Conservation (phyloP, 2,113 vertebrate genomes). For the Ellobius talpinus region DNA sequence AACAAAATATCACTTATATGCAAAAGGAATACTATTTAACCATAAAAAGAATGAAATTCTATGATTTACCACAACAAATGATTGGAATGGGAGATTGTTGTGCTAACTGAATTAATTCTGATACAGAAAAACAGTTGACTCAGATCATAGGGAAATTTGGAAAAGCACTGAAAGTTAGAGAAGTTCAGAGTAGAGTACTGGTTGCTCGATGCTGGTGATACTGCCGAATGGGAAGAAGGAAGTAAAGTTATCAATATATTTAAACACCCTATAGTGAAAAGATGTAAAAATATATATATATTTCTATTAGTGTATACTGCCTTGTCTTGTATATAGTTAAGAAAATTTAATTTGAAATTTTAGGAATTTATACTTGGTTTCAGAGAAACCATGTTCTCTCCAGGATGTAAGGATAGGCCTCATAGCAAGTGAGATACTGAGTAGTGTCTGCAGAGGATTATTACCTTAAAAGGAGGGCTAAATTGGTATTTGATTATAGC, state of each 20-base stretch:
- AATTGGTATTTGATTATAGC: not conserved
- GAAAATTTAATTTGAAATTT: not conserved
- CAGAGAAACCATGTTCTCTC: not conserved
- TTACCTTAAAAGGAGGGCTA: not conserved
- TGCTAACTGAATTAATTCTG: not conserved
- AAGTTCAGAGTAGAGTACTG: not conserved
- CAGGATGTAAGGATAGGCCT: not conserved
- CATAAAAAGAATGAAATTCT: not conserved
- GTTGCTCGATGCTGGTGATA: not conserved
- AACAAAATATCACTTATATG: not conserved
- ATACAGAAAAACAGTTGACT: not conserved
- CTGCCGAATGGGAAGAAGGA: not conserved
- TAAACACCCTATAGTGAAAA: not conserved
- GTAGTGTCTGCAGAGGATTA: not conserved
- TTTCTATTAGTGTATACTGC: not conserved
- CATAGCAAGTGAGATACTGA: not conserved
- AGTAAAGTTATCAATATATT: not conserved
- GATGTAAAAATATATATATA: not conserved
- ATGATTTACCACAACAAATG: not conserved
- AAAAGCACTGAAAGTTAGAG: not conserved
- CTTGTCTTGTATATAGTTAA: not conserved
- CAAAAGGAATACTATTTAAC: not conserved
- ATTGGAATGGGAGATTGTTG: not conserved
- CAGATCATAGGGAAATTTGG: not conserved
- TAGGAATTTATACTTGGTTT: not conserved